Evolutionary conservation across 2,113 vertebrate species (phyloP), one percentile per base, ranked within the genome.

Genomic region (Zosterops hypoxanthus): DNA sequence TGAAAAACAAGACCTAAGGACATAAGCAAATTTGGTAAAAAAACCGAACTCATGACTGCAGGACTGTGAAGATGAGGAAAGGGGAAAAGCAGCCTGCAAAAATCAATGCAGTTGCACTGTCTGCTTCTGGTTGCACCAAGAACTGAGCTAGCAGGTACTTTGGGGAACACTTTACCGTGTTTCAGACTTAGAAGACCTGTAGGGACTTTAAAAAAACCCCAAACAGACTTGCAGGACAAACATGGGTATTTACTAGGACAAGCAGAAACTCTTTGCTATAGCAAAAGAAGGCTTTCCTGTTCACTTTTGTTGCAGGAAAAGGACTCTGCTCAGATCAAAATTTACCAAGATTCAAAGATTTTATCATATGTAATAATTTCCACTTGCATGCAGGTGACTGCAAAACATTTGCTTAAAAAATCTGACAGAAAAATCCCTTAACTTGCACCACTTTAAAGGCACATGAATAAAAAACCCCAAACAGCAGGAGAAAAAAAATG

Each of bases 381-480:
- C 59, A 64, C 25, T 70, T 31, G 57, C 46, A 49, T 14, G 39
- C 13, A 70, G 29, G 36, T 46, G 50, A 59, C 71, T 77, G 86
- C 36, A 78, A 57, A 86, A 63, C 53, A 59, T 47, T 41, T 56
- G 12, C 36, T 79, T 65, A 69, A 23, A 79, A 92, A 91, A 93
- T 18, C 17, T 64, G 73, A 8, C 33, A 14, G 52, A 84, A 79
- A 87, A 65, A 41, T 24, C 29, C 53, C 53, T 82, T 65, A 71
- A 56, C 31, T 41, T 29, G 55, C 41, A 69, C 41, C 49, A 50
- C 84, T 82, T 82, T 69, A 59, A 95, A 96, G 88, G 92, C 88
- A 97, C 85, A 8, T 34, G 24, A 92, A 84, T 82, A 50, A 78
- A 83, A 66, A 4, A 0, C 3, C 14, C 5, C 24, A n/a, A 68